Evolutionary conservation across 1,140 invertebrate genomes (phyloP), one percentile per base, ranked within the genome.

Genomic region (Eupeodes corollae): DNA sequence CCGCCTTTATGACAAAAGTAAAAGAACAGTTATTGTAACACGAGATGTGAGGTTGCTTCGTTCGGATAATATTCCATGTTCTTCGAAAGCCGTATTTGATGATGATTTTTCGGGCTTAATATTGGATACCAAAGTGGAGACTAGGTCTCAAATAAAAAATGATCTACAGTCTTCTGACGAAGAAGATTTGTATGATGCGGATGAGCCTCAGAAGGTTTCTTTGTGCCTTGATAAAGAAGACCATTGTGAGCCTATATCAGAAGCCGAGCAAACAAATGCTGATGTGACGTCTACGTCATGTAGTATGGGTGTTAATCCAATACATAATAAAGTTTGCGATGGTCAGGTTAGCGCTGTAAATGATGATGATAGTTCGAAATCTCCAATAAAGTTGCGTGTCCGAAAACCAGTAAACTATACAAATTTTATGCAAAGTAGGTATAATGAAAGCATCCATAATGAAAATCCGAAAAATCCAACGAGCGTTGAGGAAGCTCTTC

Each of bases 361-460:
- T 12, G 9, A 42, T 30, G 13, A 8, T 14, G n/a, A 41, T 52
- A n/a, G 37, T 18, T 12, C 52, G n/a, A 34, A 54, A 18, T 63
- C 56, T 67, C 39, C n/a, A 50, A 42, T 33, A 52, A 21, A 56
- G 63, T 51, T 50, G 53, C 19, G 31, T 40, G 48, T 55, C 12
- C 64, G 57, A 56, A 41, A 43, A 10, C 35, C 55, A 44, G 42
- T 58, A 13, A 39, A 52, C 31, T 42, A 34, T 47, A 61, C 52
- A 10, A 48, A 46, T 48, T 47, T 44, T 15, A 21, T 52, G 37
- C 54, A 54, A 38, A 21, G 47, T 26, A 47, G 46, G 18, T 44
- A 49, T 32, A 48, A 45, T 6, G 53, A 56, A 39, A 39, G n/a
- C n/a, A 47, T 49, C 30, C 47, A 49, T 32, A 48, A 45, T 6